phyloP scores from a whole-genome alignment of 1,140 invertebrate genomes.

The Eufriesea mexicana region DNA sequence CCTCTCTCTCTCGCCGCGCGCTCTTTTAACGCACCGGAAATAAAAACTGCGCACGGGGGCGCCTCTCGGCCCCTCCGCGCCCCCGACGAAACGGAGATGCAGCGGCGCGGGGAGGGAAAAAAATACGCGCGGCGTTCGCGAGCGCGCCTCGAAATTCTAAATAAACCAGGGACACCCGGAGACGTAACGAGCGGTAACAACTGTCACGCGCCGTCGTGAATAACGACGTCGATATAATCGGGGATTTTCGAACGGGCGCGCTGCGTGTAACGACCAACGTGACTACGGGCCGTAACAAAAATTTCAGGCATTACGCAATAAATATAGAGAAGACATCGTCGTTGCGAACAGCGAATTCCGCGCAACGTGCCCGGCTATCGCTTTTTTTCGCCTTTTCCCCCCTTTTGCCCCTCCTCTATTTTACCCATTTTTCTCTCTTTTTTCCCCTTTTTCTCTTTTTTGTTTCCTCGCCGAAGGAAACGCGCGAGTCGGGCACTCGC shows the following conservation, averaged over 20 bases:
- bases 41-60: neutral
- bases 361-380: neutral
- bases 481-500: neutral
- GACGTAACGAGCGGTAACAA: slow-evolving; percentile 51
- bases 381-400: neutral
- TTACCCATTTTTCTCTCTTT: neutral
- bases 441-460: rapidly evolving
- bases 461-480: neutral
- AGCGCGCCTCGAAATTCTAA: slow-evolving; percentile 36
- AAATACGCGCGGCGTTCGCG: neutral
- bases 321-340: slow-evolving; percentile 29
- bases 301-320: slow-evolving; percentile 46
- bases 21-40: slow-evolving; percentile 17
- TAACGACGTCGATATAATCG: slow-evolving; percentile 55
- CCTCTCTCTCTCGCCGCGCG: slow-evolving; percentile 1
- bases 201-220: slow-evolving; percentile 49
- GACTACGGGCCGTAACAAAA: slow-evolving; percentile 47
- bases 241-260: slow-evolving; percentile 50
- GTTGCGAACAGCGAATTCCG: slow-evolving; percentile 13
- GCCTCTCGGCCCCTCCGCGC: neutral
- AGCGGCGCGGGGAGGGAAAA: neutral
- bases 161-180: slow-evolving; percentile 41
- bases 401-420: neutral
- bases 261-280: slow-evolving; percentile 48
- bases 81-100: neutral